A percentile compares a stretch with the other conserved stretches of the same genome.
Conservation (phyloP, 1,140 invertebrate genomes). For the Drosophila kurseongensis region DNA sequence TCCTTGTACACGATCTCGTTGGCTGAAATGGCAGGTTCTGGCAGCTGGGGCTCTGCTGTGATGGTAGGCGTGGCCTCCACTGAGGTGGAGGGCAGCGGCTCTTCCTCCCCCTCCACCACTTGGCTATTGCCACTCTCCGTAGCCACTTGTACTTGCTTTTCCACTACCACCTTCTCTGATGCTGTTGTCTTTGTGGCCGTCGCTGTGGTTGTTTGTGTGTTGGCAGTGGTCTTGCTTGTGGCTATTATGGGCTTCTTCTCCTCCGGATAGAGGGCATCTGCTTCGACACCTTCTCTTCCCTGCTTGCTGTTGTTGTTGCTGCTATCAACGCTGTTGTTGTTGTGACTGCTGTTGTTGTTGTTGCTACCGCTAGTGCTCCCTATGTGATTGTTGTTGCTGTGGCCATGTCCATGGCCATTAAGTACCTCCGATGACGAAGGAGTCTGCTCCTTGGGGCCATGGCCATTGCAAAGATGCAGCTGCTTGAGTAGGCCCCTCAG, state of each 20-base stretch:
- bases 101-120: conserved; percentile 14
- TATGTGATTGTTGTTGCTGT: conserved; percentile 68
- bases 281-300: background rate
- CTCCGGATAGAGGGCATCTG: background rate
- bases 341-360: conserved; percentile 35
- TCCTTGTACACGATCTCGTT: conserved; percentile 88
- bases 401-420: conserved; percentile 60
- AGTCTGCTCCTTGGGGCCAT: conserved; percentile 25
- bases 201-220: conserved; percentile 54
- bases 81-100: conserved; percentile 42
- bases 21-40: conserved; percentile 70
- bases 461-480: conserved; percentile 62
- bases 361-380: conserved; percentile 44
- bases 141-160: conserved; percentile 4
- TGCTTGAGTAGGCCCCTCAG: conserved; percentile 52
- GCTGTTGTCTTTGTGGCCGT: conserved; percentile 51
- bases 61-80: conserved; percentile 14
- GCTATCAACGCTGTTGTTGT: conserved; percentile 29
- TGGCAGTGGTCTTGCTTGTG: conserved; percentile 69
- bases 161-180: background rate
- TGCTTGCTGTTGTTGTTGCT: conserved; percentile 35
- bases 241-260: conserved; percentile 26
- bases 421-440: conserved; percentile 9
- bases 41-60: conserved; percentile 36
- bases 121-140: conserved; percentile 24